phyloP scores from a whole-genome alignment of 2,113 vertebrate species.

The Brachyhypopomus occidentalis region DNA sequence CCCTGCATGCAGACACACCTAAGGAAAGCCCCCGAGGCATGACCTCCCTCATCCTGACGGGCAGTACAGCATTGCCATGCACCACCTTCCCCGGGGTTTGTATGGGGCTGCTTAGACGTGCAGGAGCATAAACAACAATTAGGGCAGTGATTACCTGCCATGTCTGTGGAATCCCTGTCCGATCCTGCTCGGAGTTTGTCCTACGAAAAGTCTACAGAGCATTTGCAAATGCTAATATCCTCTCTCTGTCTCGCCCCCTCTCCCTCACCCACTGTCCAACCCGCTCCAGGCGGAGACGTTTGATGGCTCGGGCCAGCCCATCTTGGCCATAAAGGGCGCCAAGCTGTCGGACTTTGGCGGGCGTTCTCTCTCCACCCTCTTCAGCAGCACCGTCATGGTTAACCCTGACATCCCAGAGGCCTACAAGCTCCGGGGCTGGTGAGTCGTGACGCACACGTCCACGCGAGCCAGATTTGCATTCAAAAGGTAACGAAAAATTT shows the following conservation, averaged over 20 bases:
- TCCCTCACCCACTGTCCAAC: background rate
- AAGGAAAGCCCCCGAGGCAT: background rate
- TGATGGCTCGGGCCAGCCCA: slow-evolving; percentile 88
- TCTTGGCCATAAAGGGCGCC: slow-evolving; percentile 93
- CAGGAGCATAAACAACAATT: slow-evolving; percentile 55
- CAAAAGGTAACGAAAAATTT: no score
- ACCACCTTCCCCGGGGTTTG: slow-evolving; percentile 36
- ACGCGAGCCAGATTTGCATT: no score
- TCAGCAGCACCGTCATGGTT: slow-evolving; percentile 88
- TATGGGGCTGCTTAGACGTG: slow-evolving; percentile 52
- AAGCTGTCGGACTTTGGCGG: slow-evolving; percentile 94
- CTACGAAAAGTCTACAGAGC: background rate
- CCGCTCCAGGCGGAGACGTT: slow-evolving; percentile 87
- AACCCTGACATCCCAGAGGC: slow-evolving; percentile 96
- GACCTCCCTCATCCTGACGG: background rate
- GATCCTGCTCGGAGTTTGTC: no score
- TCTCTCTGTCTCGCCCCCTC: background rate
- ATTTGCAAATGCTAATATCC: slow-evolving; percentile 1
- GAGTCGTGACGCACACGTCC: slow-evolving; percentile 54
- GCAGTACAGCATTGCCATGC: slow-evolving; percentile 45
- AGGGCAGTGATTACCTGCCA: no score
- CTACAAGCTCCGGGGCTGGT: slow-evolving; percentile 95
- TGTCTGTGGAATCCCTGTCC: background rate
- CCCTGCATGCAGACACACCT: background rate
- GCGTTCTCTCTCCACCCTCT: slow-evolving; percentile 89